Evolutionary conservation across 2,888 invertebrate species (phyloP), one percentile per base, ranked within the genome.

Genomic region (Limnephilus lunatus): DNA sequence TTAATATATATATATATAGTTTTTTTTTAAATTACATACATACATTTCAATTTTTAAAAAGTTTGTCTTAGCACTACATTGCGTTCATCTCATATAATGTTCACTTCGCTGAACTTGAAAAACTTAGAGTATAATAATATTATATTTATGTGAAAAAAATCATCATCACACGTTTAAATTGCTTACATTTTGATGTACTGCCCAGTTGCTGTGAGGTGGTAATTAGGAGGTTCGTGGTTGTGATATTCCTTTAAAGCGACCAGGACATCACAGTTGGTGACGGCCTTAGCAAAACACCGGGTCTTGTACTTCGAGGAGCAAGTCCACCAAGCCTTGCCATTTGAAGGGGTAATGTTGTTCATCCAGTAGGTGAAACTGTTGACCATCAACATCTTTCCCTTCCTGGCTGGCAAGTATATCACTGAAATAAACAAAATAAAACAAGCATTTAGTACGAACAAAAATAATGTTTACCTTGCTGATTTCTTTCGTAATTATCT

Each of bases 341-440:
- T 35, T 19, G 68, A 68, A n/a, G 32, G n/a, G 2, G 44, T 44
- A 30, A 1, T 48, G 25, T 82, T 95, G 94, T 96, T 96, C 94
- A 95, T 95, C 90, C 95, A 95, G 94, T 96, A 96, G 32, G 96
- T 96, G 94, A 95, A 96, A 94, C 95, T 96, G 94, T 96, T 95
- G 94, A 95, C 95, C 91, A 96, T 94, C 89, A 96, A 95, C 92
- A 96, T 95, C 93, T 95, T 96, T 15, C 96, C 96, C 93, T 95
- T 96, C 93, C 95, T 95, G 25, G 96, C 95, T 9, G 96, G 95
- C 68, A 96, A 95, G 94, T 95, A 96, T 94, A 95, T 95, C 91
- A 96, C 96, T 94, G 85, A 19, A 81, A 85, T n/a, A 44, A 39
- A 85, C 2, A 53, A n/a, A 19, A 53, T 19, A 53, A 19, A 53